A percentile compares a stretch with the other conserved stretches of the same genome.
phyloP scores from a whole-genome alignment of 2,797 vertebrate species.

The Pipistrellus pygmaeus region DNA sequence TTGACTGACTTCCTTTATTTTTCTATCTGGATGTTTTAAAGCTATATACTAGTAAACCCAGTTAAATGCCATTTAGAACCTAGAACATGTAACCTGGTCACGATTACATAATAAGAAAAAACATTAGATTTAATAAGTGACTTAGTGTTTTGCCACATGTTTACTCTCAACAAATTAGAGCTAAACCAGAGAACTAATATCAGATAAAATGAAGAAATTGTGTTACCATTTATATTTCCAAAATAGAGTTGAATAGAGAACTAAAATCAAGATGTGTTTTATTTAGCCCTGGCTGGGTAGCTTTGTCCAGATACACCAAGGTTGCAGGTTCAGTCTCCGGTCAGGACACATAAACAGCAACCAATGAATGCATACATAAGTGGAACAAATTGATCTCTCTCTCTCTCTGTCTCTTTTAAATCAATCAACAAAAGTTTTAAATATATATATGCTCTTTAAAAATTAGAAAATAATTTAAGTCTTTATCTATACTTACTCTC shows the following conservation, averaged over 20 bases:
- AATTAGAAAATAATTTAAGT: neutral
- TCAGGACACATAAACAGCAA: neutral
- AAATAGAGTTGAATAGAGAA: neutral
- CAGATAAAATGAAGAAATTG: slow-evolving; percentile 20
- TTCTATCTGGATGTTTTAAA: slow-evolving; percentile 37
- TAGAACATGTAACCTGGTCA: neutral
- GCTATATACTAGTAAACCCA: neutral
- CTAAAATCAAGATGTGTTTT: neutral
- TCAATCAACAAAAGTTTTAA: neutral
- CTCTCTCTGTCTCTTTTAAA: neutral
- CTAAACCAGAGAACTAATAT: neutral
- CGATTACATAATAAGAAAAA: neutral
- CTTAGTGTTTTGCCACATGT: slow-evolving; percentile 36
- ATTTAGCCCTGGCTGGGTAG: neutral
- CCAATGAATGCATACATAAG: neutral
- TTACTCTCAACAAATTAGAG: neutral
- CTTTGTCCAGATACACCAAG: neutral
- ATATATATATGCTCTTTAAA: neutral
- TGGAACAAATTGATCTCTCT: neutral
- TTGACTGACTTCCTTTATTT: neutral
- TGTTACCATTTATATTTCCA: neutral
- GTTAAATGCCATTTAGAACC: slow-evolving; percentile 3
- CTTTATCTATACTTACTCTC: neutral
- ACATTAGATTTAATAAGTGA: neutral
- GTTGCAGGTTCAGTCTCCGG: neutral